Percentiles rank a stretch among this genome's conserved stretches.
Evolutionary conservation across 1,140 invertebrate species (phyloP).

Genomic region (Ephestia elutella): DNA sequence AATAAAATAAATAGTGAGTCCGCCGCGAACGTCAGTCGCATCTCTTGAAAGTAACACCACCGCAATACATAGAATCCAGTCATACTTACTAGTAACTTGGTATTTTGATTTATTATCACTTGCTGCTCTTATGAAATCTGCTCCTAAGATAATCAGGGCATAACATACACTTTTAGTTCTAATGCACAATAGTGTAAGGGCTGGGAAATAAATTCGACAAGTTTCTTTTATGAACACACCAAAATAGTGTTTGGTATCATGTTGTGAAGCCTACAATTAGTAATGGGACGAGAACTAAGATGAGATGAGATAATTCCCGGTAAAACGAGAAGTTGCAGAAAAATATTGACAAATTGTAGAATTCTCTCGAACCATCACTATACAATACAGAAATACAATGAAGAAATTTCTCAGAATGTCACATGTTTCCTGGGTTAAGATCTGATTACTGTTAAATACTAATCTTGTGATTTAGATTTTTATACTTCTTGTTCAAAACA

Average conservation of each 20-base stretch:
- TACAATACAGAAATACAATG: slow-evolving; percentile 23
- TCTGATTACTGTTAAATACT: slow-evolving; percentile 64
- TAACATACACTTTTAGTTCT: slow-evolving; percentile 40
- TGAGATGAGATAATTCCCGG: no score
- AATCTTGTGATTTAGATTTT: slow-evolving; percentile 73
- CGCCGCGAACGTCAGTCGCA: no score
- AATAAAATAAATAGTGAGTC: no score
- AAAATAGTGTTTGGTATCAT: slow-evolving; percentile 5
- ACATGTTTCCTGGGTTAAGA: slow-evolving; percentile 27
- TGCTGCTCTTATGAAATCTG: not conserved
- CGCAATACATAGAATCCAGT: no score
- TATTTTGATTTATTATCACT: no score
- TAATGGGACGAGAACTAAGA: not conserved
- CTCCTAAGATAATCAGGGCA: slow-evolving; percentile 12
- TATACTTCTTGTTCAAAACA: slow-evolving; percentile 74
- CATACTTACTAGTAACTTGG: no score
- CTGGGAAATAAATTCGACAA: slow-evolving; percentile 44
- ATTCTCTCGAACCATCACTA: not conserved
- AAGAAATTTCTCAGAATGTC: slow-evolving; percentile 1
- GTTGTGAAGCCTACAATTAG: not conserved
- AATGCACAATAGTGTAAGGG: slow-evolving; percentile 62
- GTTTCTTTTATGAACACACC: slow-evolving; percentile 26
- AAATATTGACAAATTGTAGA: no score
- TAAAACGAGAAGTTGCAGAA: no score
- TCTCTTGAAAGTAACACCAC: no score